Conservation (phyloP, 2,797 vertebrate species). For the Siniperca scherzeri region DNA sequence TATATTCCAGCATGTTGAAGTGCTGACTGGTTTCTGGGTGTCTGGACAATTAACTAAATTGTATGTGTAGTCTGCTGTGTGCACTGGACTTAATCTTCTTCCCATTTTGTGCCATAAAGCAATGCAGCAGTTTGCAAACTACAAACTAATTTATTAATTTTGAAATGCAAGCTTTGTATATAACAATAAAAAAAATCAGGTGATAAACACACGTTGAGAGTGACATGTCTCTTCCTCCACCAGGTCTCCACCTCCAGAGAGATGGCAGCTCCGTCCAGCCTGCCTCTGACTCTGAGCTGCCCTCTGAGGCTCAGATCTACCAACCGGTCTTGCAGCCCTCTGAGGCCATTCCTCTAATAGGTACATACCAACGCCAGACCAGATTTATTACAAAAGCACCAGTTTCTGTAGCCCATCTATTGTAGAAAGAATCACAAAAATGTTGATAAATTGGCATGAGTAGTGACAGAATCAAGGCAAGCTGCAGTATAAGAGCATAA, state of each 20-base stretch:
- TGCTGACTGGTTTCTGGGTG: no score
- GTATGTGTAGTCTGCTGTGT: neutral
- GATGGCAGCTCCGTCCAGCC: slow-evolving; percentile 8
- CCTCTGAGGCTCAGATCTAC: slow-evolving; percentile 12
- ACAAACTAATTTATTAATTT: neutral
- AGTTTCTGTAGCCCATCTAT: neutral
- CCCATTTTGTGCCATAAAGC: neutral
- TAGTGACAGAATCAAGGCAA: neutral
- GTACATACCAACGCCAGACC: slow-evolving; percentile 23
- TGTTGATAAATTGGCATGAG: neutral
- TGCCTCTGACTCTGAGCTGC: neutral
- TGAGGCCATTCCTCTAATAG: slow-evolving; percentile 62
- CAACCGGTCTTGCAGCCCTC: slow-evolving; percentile 58
- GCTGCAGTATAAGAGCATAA: neutral
- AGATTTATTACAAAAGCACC: neutral
- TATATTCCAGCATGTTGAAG: neutral
- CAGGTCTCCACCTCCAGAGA: slow-evolving; percentile 56
- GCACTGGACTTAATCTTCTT: neutral
- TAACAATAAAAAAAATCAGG: neutral
- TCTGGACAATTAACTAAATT: neutral
- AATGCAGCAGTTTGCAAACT: neutral
- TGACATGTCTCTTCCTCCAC: slow-evolving; percentile 10
- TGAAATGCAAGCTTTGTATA: neutral
- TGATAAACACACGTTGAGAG: neutral
- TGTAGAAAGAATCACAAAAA: neutral